phyloP scores from a whole-genome alignment of 2,888 invertebrate genomes.

The Malacosoma neustria region DNA sequence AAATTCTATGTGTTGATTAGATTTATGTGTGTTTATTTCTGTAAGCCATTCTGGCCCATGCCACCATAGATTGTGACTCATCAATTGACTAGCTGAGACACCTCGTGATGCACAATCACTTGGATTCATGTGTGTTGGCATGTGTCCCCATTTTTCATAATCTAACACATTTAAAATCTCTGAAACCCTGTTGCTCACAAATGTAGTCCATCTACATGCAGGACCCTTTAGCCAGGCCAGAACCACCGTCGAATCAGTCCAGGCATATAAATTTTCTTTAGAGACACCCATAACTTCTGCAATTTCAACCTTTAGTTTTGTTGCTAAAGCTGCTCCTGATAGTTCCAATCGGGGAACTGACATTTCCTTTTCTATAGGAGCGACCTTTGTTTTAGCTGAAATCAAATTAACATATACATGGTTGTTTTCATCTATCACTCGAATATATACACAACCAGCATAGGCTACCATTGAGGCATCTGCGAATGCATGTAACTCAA shows the following conservation, averaged over 20 bases:
- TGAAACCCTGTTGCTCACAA: conserved; percentile 3
- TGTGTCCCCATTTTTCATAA: conserved; percentile 2
- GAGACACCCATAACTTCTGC: neutral
- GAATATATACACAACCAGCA: too few species aligned
- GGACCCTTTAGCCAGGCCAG: conserved; percentile 4
- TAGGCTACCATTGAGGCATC: too few species aligned
- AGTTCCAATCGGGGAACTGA: neutral
- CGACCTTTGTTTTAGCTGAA: conserved; percentile 5
- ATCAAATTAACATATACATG: too few species aligned
- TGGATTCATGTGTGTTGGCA: neutral
- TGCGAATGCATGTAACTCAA: neutral
- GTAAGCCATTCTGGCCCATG: too few species aligned
- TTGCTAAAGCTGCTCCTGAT: conserved; percentile 1
- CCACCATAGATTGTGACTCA: too few species aligned
- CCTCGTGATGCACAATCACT: conserved; percentile 4
- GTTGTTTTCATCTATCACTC: too few species aligned
- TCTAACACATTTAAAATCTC: conserved; percentile 4
- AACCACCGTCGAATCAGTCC: neutral
- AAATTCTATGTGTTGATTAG: too few species aligned
- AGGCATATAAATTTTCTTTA: conserved; percentile 1
- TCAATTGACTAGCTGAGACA: too few species aligned
- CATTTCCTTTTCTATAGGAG: conserved; percentile 4
- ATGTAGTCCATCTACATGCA: neutral
- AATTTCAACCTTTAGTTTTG: conserved; percentile 1
- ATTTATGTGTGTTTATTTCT: too few species aligned